These are phyloP conservation scores for Caprella mutica DNA, from an alignment of 2,888 invertebrate species.

Conservation along the genomic window DNA sequence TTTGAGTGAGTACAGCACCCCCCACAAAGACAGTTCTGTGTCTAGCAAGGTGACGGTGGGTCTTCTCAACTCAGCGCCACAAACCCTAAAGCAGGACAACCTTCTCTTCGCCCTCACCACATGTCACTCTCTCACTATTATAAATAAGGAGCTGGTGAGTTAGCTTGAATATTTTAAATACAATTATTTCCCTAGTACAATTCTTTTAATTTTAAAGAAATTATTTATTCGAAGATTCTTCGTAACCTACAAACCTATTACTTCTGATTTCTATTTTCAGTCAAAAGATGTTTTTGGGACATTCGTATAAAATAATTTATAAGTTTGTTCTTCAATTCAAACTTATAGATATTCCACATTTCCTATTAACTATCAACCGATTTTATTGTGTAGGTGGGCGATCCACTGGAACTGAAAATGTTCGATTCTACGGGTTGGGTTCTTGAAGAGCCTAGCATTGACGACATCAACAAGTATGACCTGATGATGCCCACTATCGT, in stretches of 20 bases:
- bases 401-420: slow-evolving; percentile 70
- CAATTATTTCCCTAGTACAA: background rate
- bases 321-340: too few relatives aligned
- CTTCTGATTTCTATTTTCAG: too few relatives aligned
- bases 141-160: slow-evolving; percentile 44
- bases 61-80: background rate
- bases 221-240: too few relatives aligned
- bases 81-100: slow-evolving; percentile 28
- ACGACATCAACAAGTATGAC: slow-evolving; percentile 42
- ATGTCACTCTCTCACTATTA: slow-evolving; percentile 71
- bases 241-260: too few relatives aligned
- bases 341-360: too few relatives aligned
- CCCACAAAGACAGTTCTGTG: background rate
- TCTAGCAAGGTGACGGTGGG: slow-evolving; percentile 7
- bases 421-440: slow-evolving; percentile 48
- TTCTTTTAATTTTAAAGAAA: too few relatives aligned
- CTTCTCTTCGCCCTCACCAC: slow-evolving; percentile 63
- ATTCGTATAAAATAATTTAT: too few relatives aligned
- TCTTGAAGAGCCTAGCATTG: slow-evolving; percentile 42
- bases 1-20: slow-evolving; percentile 9
- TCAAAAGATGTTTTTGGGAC: too few relatives aligned
- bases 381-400: slow-evolving; percentile 53
- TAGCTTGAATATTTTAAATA: background rate
- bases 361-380: too few relatives aligned
- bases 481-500: slow-evolving; percentile 43